Evolutionary conservation across 1,140 invertebrate species (phyloP).

Genomic region (Atta colombica): DNA sequence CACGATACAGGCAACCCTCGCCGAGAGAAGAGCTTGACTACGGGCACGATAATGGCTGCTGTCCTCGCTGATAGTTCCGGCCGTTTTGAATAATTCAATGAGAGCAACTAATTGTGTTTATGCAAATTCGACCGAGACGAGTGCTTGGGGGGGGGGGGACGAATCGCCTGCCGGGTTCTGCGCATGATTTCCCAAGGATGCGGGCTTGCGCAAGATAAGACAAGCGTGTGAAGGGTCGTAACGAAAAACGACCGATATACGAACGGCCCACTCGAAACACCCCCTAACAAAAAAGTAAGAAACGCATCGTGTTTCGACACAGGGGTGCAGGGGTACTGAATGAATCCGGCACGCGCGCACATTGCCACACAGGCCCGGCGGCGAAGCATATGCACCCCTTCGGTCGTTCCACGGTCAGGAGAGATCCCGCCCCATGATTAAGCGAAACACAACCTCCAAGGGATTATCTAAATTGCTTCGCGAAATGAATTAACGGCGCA

Average conservation of each 20-base stretch:
- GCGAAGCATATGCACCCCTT: slow-evolving; percentile 79
- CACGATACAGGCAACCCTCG: slow-evolving; percentile 61
- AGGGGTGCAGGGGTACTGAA: background rate
- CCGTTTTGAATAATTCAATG: slow-evolving; percentile 85
- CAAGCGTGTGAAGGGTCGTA: slow-evolving; percentile 45
- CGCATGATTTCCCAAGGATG: slow-evolving; percentile 83
- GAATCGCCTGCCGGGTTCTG: slow-evolving; percentile 38
- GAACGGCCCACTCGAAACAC: slow-evolving; percentile 23
- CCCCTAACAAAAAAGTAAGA: slow-evolving; percentile 55
- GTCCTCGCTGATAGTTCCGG: slow-evolving; percentile 68
- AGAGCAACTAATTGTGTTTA: slow-evolving; percentile 85
- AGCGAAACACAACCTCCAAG: slow-evolving; percentile 81
- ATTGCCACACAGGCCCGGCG: slow-evolving; percentile 31
- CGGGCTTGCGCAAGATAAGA: slow-evolving; percentile 79
- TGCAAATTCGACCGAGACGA: slow-evolving; percentile 79
- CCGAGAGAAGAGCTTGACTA: slow-evolving; percentile 71
- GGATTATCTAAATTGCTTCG: slow-evolving; percentile 84
- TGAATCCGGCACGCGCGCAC: slow-evolving; percentile 61
- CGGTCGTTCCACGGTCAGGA: slow-evolving; percentile 73
- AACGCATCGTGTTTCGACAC: slow-evolving; percentile 66
- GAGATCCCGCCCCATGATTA: slow-evolving; percentile 80
- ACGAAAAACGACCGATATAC: slow-evolving; percentile 32
- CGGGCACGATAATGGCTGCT: slow-evolving; percentile 70
- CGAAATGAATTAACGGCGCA: slow-evolving; percentile 85
- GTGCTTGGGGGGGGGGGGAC: slow-evolving; percentile 57